phyloP scores from a whole-genome alignment of 2,797 vertebrate genomes.

The Alca torda region DNA sequence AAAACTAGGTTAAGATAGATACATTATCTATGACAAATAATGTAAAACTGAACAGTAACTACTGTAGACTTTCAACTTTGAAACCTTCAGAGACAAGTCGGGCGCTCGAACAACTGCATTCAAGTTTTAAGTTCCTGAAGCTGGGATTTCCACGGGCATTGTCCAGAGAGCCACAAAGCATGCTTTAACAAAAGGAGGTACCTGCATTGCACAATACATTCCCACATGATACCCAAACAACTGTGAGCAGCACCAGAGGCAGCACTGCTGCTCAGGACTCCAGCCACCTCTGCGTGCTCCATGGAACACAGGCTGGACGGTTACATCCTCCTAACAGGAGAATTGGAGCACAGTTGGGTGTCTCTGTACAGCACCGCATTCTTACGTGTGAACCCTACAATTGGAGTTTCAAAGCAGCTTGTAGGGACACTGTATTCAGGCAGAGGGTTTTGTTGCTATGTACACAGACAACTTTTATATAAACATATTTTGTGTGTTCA shows the following conservation, averaged over 20 bases:
- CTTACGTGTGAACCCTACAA: neutral
- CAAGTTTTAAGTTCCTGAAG: neutral
- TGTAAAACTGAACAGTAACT: neutral
- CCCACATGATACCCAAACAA: neutral
- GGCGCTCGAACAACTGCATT: neutral
- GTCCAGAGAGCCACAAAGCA: neutral
- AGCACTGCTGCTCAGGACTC: neutral
- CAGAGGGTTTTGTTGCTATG: neutral
- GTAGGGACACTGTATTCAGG: neutral
- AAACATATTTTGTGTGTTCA: neutral
- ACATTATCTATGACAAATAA: neutral
- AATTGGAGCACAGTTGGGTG: neutral
- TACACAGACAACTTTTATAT: neutral
- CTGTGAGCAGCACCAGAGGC: neutral
- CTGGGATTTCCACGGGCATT: neutral
- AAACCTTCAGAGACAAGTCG: neutral
- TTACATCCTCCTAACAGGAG: neutral
- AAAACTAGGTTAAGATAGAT: neutral
- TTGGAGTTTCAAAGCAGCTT: neutral
- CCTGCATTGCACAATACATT: neutral
- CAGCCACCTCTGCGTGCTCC: accelerated
- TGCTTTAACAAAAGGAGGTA: neutral
- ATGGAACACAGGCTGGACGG: accelerated
- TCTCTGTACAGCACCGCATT: accelerated
- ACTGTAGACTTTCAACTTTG: neutral